These are phyloP conservation scores for Chaetorhynchus papuensis DNA, from an alignment of 2,113 vertebrate species.

Conservation along the genomic window DNA sequence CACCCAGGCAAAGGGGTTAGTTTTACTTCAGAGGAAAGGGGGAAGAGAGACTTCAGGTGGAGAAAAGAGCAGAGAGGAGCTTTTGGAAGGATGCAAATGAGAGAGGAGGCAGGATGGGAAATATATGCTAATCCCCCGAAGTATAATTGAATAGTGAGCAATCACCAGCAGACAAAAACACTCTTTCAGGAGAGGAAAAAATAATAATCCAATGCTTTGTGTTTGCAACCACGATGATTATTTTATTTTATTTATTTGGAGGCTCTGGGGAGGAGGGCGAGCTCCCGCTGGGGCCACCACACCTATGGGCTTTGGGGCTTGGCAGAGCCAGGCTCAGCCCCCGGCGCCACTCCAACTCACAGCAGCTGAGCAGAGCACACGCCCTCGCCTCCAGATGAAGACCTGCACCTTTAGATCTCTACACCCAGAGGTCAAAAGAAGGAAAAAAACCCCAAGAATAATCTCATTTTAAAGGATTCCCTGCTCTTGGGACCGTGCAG, in stretches of 20 bases:
- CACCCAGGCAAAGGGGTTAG: conserved; percentile 58
- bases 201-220: background rate
- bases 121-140: conserved; percentile 20
- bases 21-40: conserved; percentile 34
- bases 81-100: conserved; percentile 48
- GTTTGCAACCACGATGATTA: background rate
- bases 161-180: conserved; percentile 45
- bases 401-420: background rate
- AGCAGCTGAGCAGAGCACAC: background rate
- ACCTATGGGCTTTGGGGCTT: background rate
- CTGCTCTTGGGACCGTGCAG: background rate
- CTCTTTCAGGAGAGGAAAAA: background rate
- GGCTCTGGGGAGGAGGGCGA: rapidly evolving
- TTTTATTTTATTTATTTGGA: conserved; percentile 26
- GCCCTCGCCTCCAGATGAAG: background rate
- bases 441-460: no score
- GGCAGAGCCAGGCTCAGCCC: background rate
- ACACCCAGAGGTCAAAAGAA: background rate
- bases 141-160: conserved; percentile 52
- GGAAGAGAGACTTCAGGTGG: conserved; percentile 45
- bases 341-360: rapidly evolving
- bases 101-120: conserved; percentile 45
- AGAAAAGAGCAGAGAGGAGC: conserved; percentile 29
- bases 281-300: background rate
- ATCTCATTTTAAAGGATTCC: background rate